These are phyloP conservation scores for Adineta ricciae DNA, from an alignment of 2,888 invertebrate species.

Conservation along the genomic window DNA sequence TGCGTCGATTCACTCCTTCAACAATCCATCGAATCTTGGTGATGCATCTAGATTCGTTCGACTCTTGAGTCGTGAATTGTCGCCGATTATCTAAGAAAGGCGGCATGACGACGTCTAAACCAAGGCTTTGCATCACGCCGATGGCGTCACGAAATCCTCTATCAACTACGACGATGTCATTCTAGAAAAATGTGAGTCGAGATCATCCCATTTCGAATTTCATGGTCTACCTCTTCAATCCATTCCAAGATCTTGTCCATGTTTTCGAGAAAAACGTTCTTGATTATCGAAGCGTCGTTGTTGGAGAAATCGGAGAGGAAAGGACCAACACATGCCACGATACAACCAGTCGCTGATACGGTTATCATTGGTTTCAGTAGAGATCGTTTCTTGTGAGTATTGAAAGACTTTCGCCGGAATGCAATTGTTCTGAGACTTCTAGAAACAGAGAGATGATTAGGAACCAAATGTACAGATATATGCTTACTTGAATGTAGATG, in stretches of 20 bases:
- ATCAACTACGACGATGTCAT: neutral
- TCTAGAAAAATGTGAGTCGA: too few species aligned
- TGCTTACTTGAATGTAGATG: neutral
- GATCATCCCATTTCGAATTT: neutral
- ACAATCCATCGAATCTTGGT: neutral
- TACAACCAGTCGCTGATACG: neutral
- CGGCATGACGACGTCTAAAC: neutral
- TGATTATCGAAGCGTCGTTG: neutral
- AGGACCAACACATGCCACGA: neutral
- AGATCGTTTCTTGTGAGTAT: neutral
- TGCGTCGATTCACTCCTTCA: neutral
- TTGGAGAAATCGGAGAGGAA: neutral
- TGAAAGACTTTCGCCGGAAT: neutral
- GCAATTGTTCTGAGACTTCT: neutral
- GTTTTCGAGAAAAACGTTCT: neutral
- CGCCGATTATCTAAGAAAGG: neutral
- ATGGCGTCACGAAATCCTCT: neutral
- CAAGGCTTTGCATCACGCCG: too few species aligned
- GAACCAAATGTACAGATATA: neutral
- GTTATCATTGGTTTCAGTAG: neutral
- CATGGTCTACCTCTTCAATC: neutral
- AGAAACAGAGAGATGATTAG: neutral
- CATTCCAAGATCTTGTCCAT: neutral
- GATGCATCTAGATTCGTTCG: neutral
- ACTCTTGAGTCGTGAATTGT: neutral